Conservation (phyloP, 2,797 vertebrate genomes). For the Pseudochirops corinnae region DNA sequence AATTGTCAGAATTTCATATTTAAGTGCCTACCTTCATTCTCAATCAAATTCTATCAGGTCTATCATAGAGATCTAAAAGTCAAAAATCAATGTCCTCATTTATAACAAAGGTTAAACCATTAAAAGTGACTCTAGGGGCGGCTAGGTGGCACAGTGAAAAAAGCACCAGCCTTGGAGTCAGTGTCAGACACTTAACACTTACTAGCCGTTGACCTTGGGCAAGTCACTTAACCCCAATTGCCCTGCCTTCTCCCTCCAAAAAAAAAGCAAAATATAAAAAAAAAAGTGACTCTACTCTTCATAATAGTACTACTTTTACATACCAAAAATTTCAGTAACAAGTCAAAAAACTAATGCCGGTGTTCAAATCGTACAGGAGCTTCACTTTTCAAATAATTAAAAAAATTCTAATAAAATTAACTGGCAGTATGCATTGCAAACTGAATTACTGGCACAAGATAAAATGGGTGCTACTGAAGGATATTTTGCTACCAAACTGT, state of each 20-base stretch:
- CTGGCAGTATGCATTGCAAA: conserved; percentile 17
- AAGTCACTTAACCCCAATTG: too few species aligned
- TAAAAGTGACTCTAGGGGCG: too few species aligned
- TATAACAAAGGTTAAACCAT: not conserved
- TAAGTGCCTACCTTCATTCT: not conserved
- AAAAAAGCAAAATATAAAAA: too few species aligned
- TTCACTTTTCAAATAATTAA: conserved; percentile 40
- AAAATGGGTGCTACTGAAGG: conserved; percentile 17
- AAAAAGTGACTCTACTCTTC: not conserved
- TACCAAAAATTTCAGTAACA: conserved; percentile 50
- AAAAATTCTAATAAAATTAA: conserved; percentile 32
- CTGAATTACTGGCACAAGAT: not conserved
- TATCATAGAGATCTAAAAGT: not conserved
- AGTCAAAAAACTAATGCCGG: not conserved
- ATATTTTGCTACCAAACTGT: not conserved
- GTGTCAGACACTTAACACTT: too few species aligned
- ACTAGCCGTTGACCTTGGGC: too few species aligned
- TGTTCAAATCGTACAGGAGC: not conserved
- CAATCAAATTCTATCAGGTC: not conserved
- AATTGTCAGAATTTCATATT: not conserved
- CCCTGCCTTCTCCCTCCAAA: too few species aligned
- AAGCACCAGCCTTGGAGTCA: too few species aligned
- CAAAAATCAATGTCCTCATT: not conserved
- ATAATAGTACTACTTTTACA: not conserved
- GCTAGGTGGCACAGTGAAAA: too few species aligned